Conservation (phyloP, 2,113 vertebrate genomes). For the Percina caprodes region DNA sequence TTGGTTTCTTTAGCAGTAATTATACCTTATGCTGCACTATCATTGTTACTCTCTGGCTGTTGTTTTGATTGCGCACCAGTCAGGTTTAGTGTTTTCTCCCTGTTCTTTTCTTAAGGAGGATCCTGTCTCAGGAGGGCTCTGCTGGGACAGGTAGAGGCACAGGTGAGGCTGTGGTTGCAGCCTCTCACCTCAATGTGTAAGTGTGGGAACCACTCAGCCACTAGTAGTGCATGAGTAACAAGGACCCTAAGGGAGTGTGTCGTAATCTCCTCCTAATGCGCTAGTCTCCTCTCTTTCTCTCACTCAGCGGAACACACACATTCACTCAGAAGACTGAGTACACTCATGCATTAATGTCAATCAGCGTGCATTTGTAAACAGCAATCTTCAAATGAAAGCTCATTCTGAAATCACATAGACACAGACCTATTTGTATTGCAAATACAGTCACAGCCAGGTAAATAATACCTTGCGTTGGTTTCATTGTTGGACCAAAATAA, state of each 20-base stretch:
- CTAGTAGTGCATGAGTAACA: conserved; percentile 85
- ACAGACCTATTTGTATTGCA: conserved; percentile 66
- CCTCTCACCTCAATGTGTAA: conserved; percentile 80
- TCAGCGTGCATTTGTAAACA: conserved; percentile 70
- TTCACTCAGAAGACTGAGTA: conserved; percentile 35
- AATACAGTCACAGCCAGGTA: conserved; percentile 53
- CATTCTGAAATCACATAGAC: conserved; percentile 53
- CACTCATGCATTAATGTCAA: conserved; percentile 63
- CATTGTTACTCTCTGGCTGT: conserved; percentile 66
- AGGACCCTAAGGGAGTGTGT: conserved; percentile 83
- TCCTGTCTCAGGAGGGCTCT: conserved; percentile 72
- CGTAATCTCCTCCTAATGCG: conserved; percentile 82
- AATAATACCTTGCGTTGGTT: conserved; percentile 51
- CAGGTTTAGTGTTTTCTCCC: conserved; percentile 67
- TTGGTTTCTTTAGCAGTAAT: conserved; percentile 72
- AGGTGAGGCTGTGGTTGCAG: conserved; percentile 82
- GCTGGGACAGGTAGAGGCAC: conserved; percentile 81
- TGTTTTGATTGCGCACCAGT: conserved; percentile 73
- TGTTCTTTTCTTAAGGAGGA: conserved; percentile 74
- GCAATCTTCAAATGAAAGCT: conserved; percentile 72
- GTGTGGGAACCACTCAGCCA: conserved; percentile 83
- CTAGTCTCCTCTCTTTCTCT: conserved; percentile 67
- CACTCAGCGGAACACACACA: conserved; percentile 70
- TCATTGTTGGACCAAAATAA: conserved; percentile 45
- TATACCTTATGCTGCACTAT: conserved; percentile 66